Base-by-base conservation (phyloP, 2,113 vertebrate species). In the Gambusia affinis region DNA sequence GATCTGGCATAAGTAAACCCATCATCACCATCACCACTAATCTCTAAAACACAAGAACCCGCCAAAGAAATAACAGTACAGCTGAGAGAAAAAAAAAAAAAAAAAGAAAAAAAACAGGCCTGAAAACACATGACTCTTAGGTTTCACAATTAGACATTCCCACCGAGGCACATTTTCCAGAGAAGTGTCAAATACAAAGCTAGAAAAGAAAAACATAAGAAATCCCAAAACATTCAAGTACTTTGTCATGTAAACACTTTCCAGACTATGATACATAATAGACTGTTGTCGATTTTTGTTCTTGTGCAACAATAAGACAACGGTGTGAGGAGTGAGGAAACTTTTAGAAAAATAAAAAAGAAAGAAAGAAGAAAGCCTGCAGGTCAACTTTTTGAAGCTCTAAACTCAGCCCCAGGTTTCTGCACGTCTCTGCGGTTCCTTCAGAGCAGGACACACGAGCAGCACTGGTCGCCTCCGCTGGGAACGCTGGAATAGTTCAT, bases 401-500 rank as follows among this genome's bases (percentile, higher is more conserved):
- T 47, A 51, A 72, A 60, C 72, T 67, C 63, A 60, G 57, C 44
- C 27, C n/a, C 33, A 7, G 65, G 64, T 60, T 69, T 75, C 35
- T 73, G 60, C n/a, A 3, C 39, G 39, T 60, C 39, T 14, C 8
- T 60, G 39, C 15, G 60, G 61, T 8, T 57, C 51, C 28, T 83
- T 89, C 84, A 93, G 71, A 93, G 89, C 78, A 93, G 76, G 64
- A 89, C 87, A 51, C 92, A 93, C 3, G 92, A 91, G 42, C 97
- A 98, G 90, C 97, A 98, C 87, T 95, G 95, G 85, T 94, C 93
- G 37, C 96, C 95, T 64, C 95, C 95, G 73, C 95, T 95, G 88
- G 97, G 97, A 87, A 97, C 96, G 60, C 95, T 92, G n/a, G 96
- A 94, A 74, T 97, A 97, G 96, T 98, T 98, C 97, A 98, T 98